Evolutionary conservation across 2,888 invertebrate species (phyloP).

Genomic region (Sminthurinus aureus): DNA sequence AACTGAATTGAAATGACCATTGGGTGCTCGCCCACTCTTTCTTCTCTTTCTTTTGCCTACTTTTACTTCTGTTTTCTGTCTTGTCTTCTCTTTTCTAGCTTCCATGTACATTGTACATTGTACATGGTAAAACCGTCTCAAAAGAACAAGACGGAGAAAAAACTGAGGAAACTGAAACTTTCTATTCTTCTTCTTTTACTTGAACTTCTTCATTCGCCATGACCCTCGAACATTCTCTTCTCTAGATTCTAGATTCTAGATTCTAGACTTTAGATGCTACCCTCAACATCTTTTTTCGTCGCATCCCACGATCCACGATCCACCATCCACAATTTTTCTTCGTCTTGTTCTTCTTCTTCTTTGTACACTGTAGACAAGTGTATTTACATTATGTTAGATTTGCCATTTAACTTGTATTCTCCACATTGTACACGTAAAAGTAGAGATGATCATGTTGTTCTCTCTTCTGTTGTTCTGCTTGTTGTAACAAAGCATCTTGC

Average conservation of each 20-base stretch:
- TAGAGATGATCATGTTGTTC: too few species aligned
- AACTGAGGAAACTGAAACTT: constrained; percentile 21
- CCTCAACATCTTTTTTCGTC: neutral
- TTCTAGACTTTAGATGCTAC: too few species aligned
- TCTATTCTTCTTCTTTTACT: constrained; percentile 30
- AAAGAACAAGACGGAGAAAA: neutral
- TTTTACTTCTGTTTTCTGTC: too few species aligned
- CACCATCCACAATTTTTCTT: too few species aligned
- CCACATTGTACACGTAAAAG: too few species aligned
- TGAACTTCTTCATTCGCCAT: constrained; percentile 6
- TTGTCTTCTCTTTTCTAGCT: constrained; percentile 26
- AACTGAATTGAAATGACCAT: constrained; percentile 45
- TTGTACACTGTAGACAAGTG: too few species aligned
- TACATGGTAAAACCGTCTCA: neutral
- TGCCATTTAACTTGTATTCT: too few species aligned
- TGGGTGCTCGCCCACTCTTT: constrained; percentile 30
- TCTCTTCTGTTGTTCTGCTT: too few species aligned
- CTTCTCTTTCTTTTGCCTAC: constrained; percentile 25
- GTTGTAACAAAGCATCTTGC: too few species aligned
- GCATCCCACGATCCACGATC: too few species aligned
- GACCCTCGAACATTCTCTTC: neutral
- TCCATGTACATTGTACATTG: neutral
- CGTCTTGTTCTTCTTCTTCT: too few species aligned
- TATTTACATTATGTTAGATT: too few species aligned
- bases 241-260: neutral